These are phyloP conservation scores for Nemotelus pantherinus DNA, from an alignment of 2,888 invertebrate genomes.

Conservation along the genomic window DNA sequence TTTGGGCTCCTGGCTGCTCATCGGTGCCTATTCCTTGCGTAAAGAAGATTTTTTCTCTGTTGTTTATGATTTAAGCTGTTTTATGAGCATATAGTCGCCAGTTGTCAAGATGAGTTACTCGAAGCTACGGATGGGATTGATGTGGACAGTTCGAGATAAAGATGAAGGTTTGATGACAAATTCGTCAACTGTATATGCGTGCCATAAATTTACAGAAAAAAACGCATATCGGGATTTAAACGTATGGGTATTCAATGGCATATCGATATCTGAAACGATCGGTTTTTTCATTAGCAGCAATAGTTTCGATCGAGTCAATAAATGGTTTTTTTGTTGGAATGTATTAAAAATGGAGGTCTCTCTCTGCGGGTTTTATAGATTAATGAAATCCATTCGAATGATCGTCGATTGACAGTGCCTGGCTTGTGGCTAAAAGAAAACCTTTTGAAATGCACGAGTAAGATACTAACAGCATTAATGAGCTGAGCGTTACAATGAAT, in stretches of 20 bases:
- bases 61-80: conserved; percentile 43
- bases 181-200: conserved; percentile 42
- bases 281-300: conserved; percentile 8
- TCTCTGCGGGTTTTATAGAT: neutral
- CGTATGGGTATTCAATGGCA: neutral
- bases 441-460: too few relatives aligned
- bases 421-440: too few relatives aligned
- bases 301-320: neutral
- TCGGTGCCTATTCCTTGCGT: neutral
- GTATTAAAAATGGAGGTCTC: neutral
- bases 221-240: neutral
- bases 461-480: too few relatives aligned
- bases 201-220: conserved; percentile 17
- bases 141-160: neutral
- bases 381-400: neutral
- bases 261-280: neutral
- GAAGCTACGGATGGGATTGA: neutral
- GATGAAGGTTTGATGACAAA: conserved; percentile 47
- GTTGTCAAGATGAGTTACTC: conserved; percentile 12
- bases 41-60: conserved; percentile 24
- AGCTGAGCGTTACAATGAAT: too few relatives aligned
- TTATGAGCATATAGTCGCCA: conserved; percentile 39
- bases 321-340: too few relatives aligned
- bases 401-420: neutral
- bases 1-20: neutral